phyloP scores from a whole-genome alignment of 2,113 vertebrate genomes.

The Corvus cornix region DNA sequence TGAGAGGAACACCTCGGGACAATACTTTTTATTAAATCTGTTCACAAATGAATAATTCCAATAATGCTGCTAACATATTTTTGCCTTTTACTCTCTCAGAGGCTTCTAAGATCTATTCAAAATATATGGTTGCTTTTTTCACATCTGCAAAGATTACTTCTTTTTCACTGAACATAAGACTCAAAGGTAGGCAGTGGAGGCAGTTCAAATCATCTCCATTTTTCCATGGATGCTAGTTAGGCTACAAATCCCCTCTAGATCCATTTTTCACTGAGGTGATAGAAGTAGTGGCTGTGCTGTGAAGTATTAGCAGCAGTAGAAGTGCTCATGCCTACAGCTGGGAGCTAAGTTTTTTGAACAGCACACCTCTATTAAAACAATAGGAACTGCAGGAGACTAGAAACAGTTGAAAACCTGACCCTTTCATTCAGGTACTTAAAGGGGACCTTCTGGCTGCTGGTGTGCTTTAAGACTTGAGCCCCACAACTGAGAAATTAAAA shows the following conservation, averaged over 20 bases:
- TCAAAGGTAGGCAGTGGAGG: background rate
- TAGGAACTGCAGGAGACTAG: background rate
- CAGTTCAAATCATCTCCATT: background rate
- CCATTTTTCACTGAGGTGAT: background rate
- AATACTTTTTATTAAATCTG: background rate
- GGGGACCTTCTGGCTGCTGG: background rate
- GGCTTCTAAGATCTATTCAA: background rate
- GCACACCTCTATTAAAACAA: conserved; percentile 46
- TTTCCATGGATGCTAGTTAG: background rate
- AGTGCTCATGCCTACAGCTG: conserved; percentile 5
- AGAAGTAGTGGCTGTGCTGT: conserved; percentile 28
- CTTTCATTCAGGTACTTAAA: conserved; percentile 17
- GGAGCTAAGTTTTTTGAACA: conserved; percentile 36
- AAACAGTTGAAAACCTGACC: conserved; percentile 28
- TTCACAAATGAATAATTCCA: background rate
- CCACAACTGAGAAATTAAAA: conserved; percentile 47
- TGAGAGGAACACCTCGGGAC: background rate
- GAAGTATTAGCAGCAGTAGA: conserved; percentile 21
- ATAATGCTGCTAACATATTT: background rate
- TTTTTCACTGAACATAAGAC: background rate
- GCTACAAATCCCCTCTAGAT: background rate
- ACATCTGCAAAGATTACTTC: background rate
- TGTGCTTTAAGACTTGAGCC: background rate
- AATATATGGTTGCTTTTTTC: background rate
- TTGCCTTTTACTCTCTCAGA: background rate